phyloP scores from a whole-genome alignment of 2,888 invertebrate species.

The Strigamia maritima region DNA sequence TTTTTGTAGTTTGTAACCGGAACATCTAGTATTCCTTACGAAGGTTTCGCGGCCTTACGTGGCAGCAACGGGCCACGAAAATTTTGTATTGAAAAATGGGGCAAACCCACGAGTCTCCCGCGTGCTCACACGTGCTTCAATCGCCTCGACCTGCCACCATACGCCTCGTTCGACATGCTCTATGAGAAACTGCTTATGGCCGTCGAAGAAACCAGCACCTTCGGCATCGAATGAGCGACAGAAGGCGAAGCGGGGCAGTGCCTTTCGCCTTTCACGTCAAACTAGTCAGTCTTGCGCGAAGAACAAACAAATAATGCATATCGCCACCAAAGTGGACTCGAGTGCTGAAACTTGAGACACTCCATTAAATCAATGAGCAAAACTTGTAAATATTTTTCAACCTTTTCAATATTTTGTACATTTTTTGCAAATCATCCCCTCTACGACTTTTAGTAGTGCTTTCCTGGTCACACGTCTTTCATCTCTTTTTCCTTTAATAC shows the following conservation, averaged over 20 bases:
- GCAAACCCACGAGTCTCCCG: slow-evolving; percentile 87
- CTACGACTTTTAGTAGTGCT: slow-evolving; percentile 9
- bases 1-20: slow-evolving; percentile 81
- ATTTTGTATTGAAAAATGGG: slow-evolving; percentile 97
- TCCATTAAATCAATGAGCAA: neutral
- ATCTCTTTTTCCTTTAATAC: neutral
- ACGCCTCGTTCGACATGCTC: slow-evolving; percentile 84
- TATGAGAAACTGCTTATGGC: slow-evolving; percentile 88
- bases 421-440: neutral
- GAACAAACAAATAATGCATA: neutral
- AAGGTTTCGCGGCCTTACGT: slow-evolving; percentile 90
- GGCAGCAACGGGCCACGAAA: slow-evolving; percentile 93
- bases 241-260: slow-evolving; percentile 35
- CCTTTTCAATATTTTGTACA: slow-evolving; percentile 19
- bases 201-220: slow-evolving; percentile 93
- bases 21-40: slow-evolving; percentile 95
- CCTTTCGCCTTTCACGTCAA: slow-evolving; percentile 8
- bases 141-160: slow-evolving; percentile 91
- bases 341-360: neutral
- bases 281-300: neutral
- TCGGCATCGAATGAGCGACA: slow-evolving; percentile 88
- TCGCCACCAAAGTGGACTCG: neutral
- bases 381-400: slow-evolving; percentile 15
- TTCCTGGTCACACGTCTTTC: slow-evolving; percentile 20
- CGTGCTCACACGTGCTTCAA: slow-evolving; percentile 97